Base-by-base conservation (phyloP, 2,113 vertebrate species). In the Ariopsis seemanni region DNA sequence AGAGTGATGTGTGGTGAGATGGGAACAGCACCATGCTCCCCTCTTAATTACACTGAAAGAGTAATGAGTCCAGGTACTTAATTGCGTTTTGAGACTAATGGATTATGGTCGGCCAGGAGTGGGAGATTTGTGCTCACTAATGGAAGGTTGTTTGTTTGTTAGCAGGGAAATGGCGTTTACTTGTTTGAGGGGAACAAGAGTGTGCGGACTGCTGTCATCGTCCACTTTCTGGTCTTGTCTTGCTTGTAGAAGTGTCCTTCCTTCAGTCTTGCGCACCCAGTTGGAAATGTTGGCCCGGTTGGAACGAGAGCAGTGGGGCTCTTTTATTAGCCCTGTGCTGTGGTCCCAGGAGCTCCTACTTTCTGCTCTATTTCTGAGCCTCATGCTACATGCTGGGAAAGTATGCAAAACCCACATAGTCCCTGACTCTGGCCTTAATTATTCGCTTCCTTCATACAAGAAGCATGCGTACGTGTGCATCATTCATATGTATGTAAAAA, bases 271-370 rank as follows among this genome's bases (percentile, higher is more conserved):
- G 34, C 18, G 8, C 81, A n/a, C 58, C 87, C 77, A 94, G 93
- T 93, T 93, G 27, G 18, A 85, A 12, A 22, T 27, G 27, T 74
- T 85, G 93, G 92, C 94, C 94, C 93, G 93, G 92, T 95, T 94
- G 93, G 94, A 95, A 95, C 92, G 93, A 91, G 94, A 95, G 95
- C 94, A 94, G 88, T 92, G 85, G 93, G 93, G 91, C 93, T 94
- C 93, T 95, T 95, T 95, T 95, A 95, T 95, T 95, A 95, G 95
- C 94, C 91, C 91, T 86, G 91, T 88, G 88, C 88, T 91, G 88
- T 85, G 89, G 83, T 95, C 95, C 94, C 95, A 91, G 89, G 94
- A 93, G 95, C 89, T 89, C 18, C 88, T 93, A 92, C 93, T 90
- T 93, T 92, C 89, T 93, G 94, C 91, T 95, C 94, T 92, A 95